Conservation (phyloP, 2,888 invertebrate species). For the Corythucha ciliata region DNA sequence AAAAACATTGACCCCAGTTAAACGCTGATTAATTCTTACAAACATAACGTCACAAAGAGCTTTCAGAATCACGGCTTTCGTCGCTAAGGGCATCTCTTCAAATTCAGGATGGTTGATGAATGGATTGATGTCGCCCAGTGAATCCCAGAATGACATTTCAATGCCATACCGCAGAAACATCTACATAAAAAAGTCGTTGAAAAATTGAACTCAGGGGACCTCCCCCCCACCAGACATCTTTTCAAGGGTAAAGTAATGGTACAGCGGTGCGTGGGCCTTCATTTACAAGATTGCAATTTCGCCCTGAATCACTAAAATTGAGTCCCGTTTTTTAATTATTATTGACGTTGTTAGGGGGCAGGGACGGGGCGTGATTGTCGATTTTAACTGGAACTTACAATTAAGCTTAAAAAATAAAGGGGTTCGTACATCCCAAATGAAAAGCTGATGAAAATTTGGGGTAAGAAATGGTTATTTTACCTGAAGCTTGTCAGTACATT, state of each 20-base stretch:
- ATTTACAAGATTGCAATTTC: too few relatives aligned
- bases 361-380: too few relatives aligned
- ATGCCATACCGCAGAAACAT: slow-evolving; percentile 46
- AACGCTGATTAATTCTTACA: slow-evolving; percentile 27
- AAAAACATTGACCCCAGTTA: too few relatives aligned
- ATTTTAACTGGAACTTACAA: too few relatives aligned
- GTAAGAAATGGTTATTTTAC: slow-evolving; percentile 36
- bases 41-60: slow-evolving; percentile 44
- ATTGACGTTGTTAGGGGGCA: too few relatives aligned
- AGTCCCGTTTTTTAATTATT: too few relatives aligned
- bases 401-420: too few relatives aligned
- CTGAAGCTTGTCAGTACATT: slow-evolving; percentile 40
- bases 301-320: too few relatives aligned
- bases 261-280: slow-evolving; percentile 2
- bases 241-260: not conserved
- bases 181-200: slow-evolving; percentile 41
- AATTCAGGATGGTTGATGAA: slow-evolving; percentile 45
- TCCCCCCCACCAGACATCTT: too few relatives aligned
- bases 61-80: slow-evolving; percentile 49
- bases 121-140: slow-evolving; percentile 45
- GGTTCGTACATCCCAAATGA: too few relatives aligned
- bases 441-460: too few relatives aligned
- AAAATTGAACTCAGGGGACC: too few relatives aligned
- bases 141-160: slow-evolving; percentile 48
- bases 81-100: slow-evolving; percentile 45